Evolutionary conservation across 2,888 invertebrate genomes (phyloP).

Genomic region (Eupithecia inturbata): DNA sequence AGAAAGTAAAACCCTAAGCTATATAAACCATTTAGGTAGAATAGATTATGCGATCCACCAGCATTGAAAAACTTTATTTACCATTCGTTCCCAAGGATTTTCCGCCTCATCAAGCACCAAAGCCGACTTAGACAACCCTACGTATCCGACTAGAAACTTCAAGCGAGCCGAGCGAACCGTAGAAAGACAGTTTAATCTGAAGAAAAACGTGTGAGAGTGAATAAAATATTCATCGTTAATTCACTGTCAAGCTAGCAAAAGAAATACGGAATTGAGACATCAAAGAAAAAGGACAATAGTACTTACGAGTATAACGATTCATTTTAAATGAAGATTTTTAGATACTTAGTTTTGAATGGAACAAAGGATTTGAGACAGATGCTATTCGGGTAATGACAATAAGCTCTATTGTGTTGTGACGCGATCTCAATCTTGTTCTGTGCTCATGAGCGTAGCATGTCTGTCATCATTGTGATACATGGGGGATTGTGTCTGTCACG

Average conservation of each 20-base stretch:
- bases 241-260: neutral
- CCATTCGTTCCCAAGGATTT: conserved; percentile 11
- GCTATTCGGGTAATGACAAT: conserved; percentile 20
- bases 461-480: conserved; percentile 26
- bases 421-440: conserved; percentile 22
- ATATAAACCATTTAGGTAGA: neutral
- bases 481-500: conserved; percentile 39
- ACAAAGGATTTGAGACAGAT: conserved; percentile 23
- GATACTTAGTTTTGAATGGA: conserved; percentile 6
- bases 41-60: neutral
- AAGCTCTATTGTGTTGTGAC: conserved; percentile 18
- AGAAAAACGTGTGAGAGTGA: conserved; percentile 19
- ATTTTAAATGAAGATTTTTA: neutral
- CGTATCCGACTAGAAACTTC: neutral
- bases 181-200: conserved; percentile 30
- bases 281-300: conserved; percentile 14
- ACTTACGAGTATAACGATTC: no score
- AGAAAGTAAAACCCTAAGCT: neutral
- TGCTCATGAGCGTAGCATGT: conserved; percentile 21
- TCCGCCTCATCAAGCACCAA: conserved; percentile 14
- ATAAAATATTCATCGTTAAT: conserved; percentile 26
- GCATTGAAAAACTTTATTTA: neutral
- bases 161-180: neutral
- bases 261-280: conserved; percentile 24
- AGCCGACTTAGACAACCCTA: conserved; percentile 27